A percentile compares a stretch with the other conserved stretches of the same genome.
Conservation (phyloP, 2,797 vertebrate genomes). For the Halcyon chelicuti region DNA sequence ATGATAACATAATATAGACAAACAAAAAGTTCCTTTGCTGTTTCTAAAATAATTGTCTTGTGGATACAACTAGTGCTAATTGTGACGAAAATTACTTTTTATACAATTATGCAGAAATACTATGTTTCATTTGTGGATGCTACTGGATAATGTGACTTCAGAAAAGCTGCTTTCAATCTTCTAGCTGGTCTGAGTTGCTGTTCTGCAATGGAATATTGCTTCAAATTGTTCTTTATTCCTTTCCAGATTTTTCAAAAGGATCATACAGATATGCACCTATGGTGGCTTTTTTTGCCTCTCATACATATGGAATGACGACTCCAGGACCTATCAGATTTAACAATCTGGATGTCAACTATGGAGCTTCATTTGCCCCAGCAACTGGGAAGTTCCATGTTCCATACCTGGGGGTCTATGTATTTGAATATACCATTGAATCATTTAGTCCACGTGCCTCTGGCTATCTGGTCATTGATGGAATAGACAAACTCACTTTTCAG, state of each 20-base stretch:
- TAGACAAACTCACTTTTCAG: slow-evolving; percentile 82
- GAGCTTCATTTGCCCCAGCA: slow-evolving; percentile 79
- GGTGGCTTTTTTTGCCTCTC: slow-evolving; percentile 85
- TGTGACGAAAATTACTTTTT: slow-evolving; percentile 52
- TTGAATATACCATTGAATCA: slow-evolving; percentile 83
- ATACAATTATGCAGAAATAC: neutral
- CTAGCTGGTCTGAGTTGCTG: neutral
- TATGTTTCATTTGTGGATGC: neutral
- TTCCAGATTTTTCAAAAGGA: slow-evolving; percentile 85
- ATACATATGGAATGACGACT: slow-evolving; percentile 80
- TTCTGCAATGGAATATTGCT: neutral
- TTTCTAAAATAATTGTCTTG: slow-evolving; percentile 13
- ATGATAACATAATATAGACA: neutral
- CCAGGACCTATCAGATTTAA: slow-evolving; percentile 84
- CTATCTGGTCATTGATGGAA: slow-evolving; percentile 82
- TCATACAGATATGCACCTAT: slow-evolving; percentile 85
- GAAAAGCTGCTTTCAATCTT: slow-evolving; percentile 11
- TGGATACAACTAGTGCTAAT: neutral
- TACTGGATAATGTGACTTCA: neutral
- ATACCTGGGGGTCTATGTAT: slow-evolving; percentile 83
- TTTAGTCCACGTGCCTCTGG: slow-evolving; percentile 78
- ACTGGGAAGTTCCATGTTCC: slow-evolving; percentile 83
- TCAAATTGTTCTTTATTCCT: neutral
- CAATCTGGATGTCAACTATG: slow-evolving; percentile 84
- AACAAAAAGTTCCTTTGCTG: slow-evolving; percentile 3